A percentile compares a stretch with the other conserved stretches of the same genome.
Evolutionary conservation across 2,113 vertebrate species (phyloP).

Genomic region (Epinephelus lanceolatus): DNA sequence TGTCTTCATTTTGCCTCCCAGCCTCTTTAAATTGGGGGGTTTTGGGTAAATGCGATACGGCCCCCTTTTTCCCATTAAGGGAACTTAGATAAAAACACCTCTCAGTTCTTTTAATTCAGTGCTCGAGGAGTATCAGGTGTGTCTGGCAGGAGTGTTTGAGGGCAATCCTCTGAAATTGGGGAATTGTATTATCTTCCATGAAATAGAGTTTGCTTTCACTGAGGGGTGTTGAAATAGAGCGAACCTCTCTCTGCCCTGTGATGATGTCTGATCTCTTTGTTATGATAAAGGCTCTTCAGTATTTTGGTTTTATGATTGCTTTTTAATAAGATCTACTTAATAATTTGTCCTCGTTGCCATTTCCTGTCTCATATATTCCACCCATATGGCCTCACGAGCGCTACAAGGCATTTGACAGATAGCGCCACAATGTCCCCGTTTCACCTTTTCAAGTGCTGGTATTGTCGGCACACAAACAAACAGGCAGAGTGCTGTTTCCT

Average conservation of each 20-base stretch:
- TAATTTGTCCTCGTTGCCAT: slow-evolving; percentile 9
- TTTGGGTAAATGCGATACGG: slow-evolving; percentile 83
- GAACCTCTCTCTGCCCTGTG: slow-evolving; percentile 17
- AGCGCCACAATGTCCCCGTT: slow-evolving; percentile 91
- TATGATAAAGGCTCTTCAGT: background rate
- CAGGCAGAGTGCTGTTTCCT: slow-evolving; percentile 91
- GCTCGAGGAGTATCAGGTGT: slow-evolving; percentile 88
- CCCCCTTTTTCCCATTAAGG: slow-evolving; percentile 78
- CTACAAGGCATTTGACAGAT: slow-evolving; percentile 77
- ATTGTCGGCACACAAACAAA: slow-evolving; percentile 93
- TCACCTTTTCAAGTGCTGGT: slow-evolving; percentile 88
- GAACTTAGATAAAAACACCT: slow-evolving; percentile 83
- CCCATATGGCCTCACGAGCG: background rate
- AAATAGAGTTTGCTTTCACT: slow-evolving; percentile 2
- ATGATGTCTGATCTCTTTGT: slow-evolving; percentile 38
- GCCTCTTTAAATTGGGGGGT: slow-evolving; percentile 87
- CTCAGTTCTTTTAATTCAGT: slow-evolving; percentile 78
- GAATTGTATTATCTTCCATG: slow-evolving; percentile 74
- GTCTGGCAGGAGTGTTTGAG: slow-evolving; percentile 80
- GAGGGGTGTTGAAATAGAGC: slow-evolving; percentile 27
- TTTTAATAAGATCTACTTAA: slow-evolving; percentile 28
- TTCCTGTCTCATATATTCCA: background rate
- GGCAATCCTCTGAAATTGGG: slow-evolving; percentile 75
- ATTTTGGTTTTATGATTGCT: slow-evolving; percentile 16
- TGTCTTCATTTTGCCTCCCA: slow-evolving; percentile 93